Evolutionary conservation across 2,888 invertebrate genomes (phyloP), one percentile per base, ranked within the genome.

Genomic region (Nipponacmea schrenckii): DNA sequence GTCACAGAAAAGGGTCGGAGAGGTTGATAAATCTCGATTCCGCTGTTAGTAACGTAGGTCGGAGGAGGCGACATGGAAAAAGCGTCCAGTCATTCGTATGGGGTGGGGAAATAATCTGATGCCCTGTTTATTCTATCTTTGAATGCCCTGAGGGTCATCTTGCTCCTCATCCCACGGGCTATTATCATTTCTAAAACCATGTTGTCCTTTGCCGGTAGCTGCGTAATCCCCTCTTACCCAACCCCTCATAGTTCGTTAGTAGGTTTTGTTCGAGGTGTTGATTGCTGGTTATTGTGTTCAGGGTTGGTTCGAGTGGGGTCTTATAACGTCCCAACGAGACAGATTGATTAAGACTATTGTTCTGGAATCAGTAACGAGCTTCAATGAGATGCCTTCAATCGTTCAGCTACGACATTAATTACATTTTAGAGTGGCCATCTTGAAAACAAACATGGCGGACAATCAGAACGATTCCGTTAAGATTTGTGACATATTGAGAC

Each of bases 131-230:
- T 10, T 39, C 10, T 10, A 39, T 39, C 8, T 39, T 10, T 5
- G 39, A 10, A 39, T 39, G 39, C 39, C 39, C 39, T 39, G 5
- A 10, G 39, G 39, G 39, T 39, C 39, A 39, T 39, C 39, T 39
- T 39, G 39, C 39, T 39, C 39, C 56, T 56, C 56, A 24, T 56
- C 56, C 24, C 20, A 17, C 20, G 3, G 20, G 20, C 24, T 12
- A 24, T 56, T 20, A 10, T 56, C 56, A 14, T 56, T 24, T 56
- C 56, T 24, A 56, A 20, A 14, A 14, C 39, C 56, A 56, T 56
- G 56, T 56, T 56, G 24, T 56, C 24, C 56, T 56, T 56, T 56
- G 56, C 56, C 56, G 24, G 56, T 56, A 56, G 24, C 56, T 20
- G 24, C 20, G 20, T 56, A 56, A 56, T 56, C 56, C 39, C 14